Evolutionary conservation across 2,113 vertebrate species (phyloP).

Genomic region (Anas platyrhynchos): DNA sequence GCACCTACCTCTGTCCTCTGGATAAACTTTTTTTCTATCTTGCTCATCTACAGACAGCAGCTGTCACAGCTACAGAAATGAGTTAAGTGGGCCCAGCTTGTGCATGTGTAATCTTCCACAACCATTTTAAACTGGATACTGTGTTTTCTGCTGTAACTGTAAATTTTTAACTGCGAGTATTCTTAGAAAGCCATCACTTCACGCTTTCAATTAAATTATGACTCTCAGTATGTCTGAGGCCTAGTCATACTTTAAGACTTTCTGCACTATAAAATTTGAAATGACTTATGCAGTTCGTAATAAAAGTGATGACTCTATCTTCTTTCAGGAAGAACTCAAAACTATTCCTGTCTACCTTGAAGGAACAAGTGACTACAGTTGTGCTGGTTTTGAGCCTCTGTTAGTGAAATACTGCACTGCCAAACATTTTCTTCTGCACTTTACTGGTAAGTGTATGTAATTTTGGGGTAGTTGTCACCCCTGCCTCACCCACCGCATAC

Average conservation of each 20-base stretch:
- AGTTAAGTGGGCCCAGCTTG: neutral
- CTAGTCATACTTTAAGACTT: neutral
- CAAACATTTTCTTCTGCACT: neutral
- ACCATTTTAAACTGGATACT: neutral
- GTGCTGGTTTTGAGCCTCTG: neutral
- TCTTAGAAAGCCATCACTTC: neutral
- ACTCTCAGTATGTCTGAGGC: neutral
- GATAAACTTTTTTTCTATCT: neutral
- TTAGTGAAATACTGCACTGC: neutral
- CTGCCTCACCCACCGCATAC: neutral
- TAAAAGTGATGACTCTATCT: neutral
- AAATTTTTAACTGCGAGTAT: neutral
- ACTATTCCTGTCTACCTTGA: rapidly evolving
- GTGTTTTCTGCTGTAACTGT: neutral
- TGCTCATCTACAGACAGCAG: neutral
- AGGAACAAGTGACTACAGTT: neutral
- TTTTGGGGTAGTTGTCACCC: neutral
- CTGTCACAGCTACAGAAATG: neutral
- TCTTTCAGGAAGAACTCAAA: neutral
- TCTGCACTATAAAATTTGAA: neutral
- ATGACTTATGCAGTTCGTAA: neutral
- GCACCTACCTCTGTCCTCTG: neutral
- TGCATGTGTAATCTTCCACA: neutral
- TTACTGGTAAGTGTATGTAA: neutral
- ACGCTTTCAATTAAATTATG: neutral